A percentile compares a stretch with the other conserved stretches of the same genome.
phyloP scores from a whole-genome alignment of 2,113 vertebrate species.

The Laterallus jamaicensis region DNA sequence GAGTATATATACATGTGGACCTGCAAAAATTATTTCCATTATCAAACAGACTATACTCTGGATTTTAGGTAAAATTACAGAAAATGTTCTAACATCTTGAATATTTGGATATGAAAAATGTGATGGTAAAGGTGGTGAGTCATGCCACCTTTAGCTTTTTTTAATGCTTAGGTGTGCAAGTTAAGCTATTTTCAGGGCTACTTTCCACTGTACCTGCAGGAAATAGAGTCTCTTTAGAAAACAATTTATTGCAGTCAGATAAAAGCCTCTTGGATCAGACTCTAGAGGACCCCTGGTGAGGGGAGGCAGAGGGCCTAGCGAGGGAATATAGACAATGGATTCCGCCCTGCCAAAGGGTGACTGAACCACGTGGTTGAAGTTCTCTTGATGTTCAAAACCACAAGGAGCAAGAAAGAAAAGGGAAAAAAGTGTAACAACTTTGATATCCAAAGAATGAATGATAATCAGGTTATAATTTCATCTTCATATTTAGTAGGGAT shows the following conservation, averaged over 20 bases:
- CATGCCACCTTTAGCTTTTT: neutral
- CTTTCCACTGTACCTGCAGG: neutral
- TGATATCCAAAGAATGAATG: neutral
- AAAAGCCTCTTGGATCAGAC: neutral
- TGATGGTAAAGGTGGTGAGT: neutral
- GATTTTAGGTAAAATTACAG: neutral
- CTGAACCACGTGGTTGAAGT: neutral
- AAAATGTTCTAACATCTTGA: neutral
- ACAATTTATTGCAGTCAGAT: neutral
- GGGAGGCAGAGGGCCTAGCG: neutral
- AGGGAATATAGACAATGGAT: neutral
- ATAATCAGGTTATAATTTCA: neutral
- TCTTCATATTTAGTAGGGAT: neutral
- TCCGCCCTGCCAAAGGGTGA: neutral
- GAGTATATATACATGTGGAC: neutral
- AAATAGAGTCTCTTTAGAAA: neutral
- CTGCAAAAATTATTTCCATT: neutral
- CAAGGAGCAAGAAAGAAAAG: neutral
- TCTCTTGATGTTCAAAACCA: neutral
- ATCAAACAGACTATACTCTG: neutral
- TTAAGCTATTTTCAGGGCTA: neutral
- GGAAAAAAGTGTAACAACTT: neutral
- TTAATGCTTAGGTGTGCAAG: neutral
- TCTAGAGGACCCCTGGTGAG: neutral
- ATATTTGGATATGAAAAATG: neutral